These are phyloP conservation scores for Montifringilla adamsi DNA, from an alignment of 2,113 vertebrate genomes.

Conservation along the genomic window DNA sequence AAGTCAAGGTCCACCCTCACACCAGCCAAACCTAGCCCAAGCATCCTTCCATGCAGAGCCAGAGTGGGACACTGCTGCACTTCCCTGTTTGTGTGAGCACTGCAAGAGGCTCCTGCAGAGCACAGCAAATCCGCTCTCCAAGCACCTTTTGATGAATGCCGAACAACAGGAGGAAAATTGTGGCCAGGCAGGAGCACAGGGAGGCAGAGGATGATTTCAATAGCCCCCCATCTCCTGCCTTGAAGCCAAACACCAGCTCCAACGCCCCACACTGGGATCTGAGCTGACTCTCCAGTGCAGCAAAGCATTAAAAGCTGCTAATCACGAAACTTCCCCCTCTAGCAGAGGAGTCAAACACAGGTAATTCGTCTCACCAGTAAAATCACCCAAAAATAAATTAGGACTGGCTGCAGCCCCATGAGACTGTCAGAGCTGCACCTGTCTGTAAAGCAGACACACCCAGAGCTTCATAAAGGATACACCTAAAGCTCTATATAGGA, in stretches of 20 bases:
- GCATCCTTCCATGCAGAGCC: not conserved
- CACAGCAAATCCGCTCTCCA: not conserved
- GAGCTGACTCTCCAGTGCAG: not conserved
- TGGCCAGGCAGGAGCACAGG: not conserved
- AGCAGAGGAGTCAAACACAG: not conserved
- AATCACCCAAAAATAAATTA: not conserved
- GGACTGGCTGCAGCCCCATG: not conserved
- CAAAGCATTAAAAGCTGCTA: not conserved
- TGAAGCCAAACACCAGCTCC: not conserved
- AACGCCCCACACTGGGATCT: not conserved
- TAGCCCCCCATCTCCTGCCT: not conserved
- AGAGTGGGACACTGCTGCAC: not conserved
- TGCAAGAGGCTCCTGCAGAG: not conserved
- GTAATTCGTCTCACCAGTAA: not conserved
- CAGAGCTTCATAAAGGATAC: not conserved
- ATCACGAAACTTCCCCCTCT: not conserved
- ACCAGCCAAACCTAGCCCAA: not conserved
- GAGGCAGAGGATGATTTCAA: not conserved
- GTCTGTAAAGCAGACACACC: not conserved
- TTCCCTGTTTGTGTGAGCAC: rapidly evolving
- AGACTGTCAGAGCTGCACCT: not conserved
- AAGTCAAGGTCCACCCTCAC: not conserved
- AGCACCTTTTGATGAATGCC: not conserved
- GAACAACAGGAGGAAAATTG: rapidly evolving
- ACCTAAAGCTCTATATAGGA: not conserved